These are phyloP conservation scores for Orbicella faveolata DNA, from an alignment of 64 coral and sea anemone species.

Conservation along the genomic window DNA sequence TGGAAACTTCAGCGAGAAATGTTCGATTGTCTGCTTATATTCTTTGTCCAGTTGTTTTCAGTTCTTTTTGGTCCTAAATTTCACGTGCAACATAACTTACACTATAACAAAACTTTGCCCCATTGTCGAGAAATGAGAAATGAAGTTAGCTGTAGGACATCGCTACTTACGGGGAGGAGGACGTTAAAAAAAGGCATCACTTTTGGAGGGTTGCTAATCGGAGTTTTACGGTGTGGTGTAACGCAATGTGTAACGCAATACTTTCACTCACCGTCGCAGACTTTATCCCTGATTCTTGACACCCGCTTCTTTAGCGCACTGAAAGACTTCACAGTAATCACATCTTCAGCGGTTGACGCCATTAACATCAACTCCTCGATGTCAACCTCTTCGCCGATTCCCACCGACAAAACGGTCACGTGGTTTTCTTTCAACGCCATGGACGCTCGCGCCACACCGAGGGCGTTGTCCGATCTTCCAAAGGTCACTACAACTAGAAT, in stretches of 20 bases:
- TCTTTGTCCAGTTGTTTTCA: neutral
- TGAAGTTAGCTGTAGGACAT: too few species aligned
- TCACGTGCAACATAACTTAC: too few species aligned
- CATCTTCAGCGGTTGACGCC: slow-evolving; percentile 25
- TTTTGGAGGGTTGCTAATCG: too few species aligned
- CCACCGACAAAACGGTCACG: slow-evolving; percentile 54
- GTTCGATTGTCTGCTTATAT: neutral
- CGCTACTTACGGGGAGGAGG: too few species aligned
- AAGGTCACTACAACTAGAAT: slow-evolving; percentile 44
- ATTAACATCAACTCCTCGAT: slow-evolving; percentile 46
- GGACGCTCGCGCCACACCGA: slow-evolving; percentile 33
- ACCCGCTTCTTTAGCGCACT: slow-evolving; percentile 40
- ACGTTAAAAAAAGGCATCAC: too few species aligned
- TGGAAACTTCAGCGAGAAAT: too few species aligned
- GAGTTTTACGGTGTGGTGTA: too few species aligned
- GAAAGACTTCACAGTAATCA: slow-evolving; percentile 49
- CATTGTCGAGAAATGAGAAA: too few species aligned
- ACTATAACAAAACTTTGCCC: too few species aligned
- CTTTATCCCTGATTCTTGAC: slow-evolving; percentile 45
- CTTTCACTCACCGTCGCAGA: slow-evolving; percentile 50
- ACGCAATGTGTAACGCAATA: neutral
- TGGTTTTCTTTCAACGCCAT: slow-evolving; percentile 25
- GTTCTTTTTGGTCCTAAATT: neutral
- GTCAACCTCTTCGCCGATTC: slow-evolving; percentile 58
- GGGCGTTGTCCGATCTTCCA: slow-evolving; percentile 27